Conservation (phyloP, 2,888 invertebrate species). For the Kuschelorhynchus macadamiae region DNA sequence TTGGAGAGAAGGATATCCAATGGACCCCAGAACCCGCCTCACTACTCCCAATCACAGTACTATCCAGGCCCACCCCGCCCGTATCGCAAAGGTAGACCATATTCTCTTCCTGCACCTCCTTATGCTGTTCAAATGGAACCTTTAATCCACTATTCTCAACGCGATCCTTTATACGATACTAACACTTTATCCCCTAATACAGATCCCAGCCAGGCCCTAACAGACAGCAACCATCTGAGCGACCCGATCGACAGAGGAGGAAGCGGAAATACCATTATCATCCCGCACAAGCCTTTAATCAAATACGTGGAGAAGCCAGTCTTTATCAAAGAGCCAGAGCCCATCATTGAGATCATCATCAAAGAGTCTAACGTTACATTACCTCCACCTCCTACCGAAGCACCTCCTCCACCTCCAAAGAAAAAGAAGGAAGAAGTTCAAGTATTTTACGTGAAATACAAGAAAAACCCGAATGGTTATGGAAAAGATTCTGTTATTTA, state of each 20-base stretch:
- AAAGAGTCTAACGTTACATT: conserved; percentile 89
- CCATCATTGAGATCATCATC: conserved; percentile 93
- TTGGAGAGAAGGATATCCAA: conserved; percentile 73
- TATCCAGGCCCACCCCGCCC: conserved; percentile 62
- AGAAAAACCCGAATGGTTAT: conserved; percentile 83
- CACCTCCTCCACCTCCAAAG: conserved; percentile 71
- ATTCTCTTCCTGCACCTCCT: conserved; percentile 73
- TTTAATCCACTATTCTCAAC: conserved; percentile 83
- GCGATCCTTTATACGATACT: conserved; percentile 82
- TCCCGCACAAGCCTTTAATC: conserved; percentile 60
- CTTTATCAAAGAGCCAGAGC: conserved; percentile 84
- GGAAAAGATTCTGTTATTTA: conserved; percentile 82
- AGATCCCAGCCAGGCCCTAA: conserved; percentile 54
- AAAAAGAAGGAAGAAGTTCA: conserved; percentile 88
- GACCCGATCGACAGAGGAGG: conserved; percentile 69
- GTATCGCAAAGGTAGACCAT: conserved; percentile 65
- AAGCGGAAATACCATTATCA: conserved; percentile 59
- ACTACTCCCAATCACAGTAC: conserved; percentile 61
- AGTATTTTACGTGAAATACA: conserved; percentile 92
- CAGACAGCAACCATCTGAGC: conserved; percentile 66
- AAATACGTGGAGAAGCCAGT: conserved; percentile 63
- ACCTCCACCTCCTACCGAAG: conserved; percentile 74
- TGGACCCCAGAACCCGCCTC: conserved; percentile 55
- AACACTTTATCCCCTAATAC: conserved; percentile 64
- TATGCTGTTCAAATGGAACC: conserved; percentile 88